phyloP scores from a whole-genome alignment of 2,113 vertebrate genomes.

The Centrocercus urophasianus region DNA sequence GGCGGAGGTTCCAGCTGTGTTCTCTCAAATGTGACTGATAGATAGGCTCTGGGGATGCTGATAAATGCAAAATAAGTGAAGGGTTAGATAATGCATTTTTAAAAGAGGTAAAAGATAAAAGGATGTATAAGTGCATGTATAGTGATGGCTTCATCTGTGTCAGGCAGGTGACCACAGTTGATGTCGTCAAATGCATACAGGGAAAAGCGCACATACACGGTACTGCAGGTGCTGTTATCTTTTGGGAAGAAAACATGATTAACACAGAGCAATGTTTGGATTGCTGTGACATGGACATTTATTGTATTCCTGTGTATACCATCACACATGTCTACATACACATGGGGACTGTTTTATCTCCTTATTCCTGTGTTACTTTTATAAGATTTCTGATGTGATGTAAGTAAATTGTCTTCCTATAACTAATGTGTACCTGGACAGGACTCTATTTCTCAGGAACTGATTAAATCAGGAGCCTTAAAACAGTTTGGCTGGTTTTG shows the following conservation, averaged over 20 bases:
- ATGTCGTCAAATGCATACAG: not conserved
- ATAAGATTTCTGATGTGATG: not conserved
- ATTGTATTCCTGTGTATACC: not conserved
- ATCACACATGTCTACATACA: rapidly evolving
- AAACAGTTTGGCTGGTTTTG: not conserved
- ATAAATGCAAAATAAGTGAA: rapidly evolving
- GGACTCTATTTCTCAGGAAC: not conserved
- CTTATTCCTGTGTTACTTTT: not conserved
- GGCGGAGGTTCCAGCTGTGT: not conserved
- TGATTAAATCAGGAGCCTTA: slow-evolving; percentile 41
- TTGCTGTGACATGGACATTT: not conserved
- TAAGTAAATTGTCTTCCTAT: not conserved
- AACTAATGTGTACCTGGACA: not conserved
- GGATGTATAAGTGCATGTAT: not conserved
- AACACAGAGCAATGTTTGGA: not conserved
- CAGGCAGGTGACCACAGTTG: not conserved
- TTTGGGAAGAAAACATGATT: not conserved
- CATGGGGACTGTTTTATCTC: not conserved
- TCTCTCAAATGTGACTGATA: rapidly evolving
- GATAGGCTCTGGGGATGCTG: not conserved
- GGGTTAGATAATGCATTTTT: not conserved
- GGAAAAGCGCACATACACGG: not conserved
- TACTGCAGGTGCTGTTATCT: not conserved
- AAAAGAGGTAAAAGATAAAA: not conserved
- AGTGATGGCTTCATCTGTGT: not conserved